Percentiles rank a stretch among this genome's conserved stretches.
phyloP scores from a whole-genome alignment of 2,888 invertebrate species.

The Gortyna flavago region DNA sequence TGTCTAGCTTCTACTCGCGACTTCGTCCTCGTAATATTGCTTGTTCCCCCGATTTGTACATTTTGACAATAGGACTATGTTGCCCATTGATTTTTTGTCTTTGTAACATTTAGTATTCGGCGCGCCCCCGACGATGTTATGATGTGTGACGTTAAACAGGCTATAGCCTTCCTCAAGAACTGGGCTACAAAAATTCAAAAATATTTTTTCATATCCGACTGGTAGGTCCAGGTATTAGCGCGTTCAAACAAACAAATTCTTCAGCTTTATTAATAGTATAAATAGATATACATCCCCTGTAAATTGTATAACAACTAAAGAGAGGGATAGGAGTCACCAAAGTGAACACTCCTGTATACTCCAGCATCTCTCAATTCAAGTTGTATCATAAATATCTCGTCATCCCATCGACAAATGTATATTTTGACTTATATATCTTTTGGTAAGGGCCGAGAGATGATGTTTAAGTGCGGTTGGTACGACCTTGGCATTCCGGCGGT shows the following conservation, averaged over 20 bases:
- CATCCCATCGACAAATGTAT: conserved; percentile 26
- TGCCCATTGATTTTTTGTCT: too few relatives aligned
- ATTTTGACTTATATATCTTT: conserved; percentile 23
- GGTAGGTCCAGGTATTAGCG: background rate
- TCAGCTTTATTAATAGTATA: too few relatives aligned
- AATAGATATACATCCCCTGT: background rate
- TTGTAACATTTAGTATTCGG: too few relatives aligned
- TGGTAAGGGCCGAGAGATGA: background rate
- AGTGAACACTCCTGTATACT: conserved; percentile 42
- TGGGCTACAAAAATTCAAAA: background rate
- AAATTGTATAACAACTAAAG: conserved; percentile 30
- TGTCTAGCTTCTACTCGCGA: too few relatives aligned
- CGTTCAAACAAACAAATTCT: too few relatives aligned
- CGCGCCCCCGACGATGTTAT: too few relatives aligned
- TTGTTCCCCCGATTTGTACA: too few relatives aligned
- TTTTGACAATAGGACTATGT: too few relatives aligned
- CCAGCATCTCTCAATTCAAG: conserved; percentile 36
- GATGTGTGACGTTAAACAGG: too few relatives aligned
- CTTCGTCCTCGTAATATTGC: too few relatives aligned
- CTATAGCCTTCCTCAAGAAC: too few relatives aligned
- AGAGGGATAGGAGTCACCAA: conserved; percentile 33
- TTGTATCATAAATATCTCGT: conserved; percentile 45
- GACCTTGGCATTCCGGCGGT: conserved; percentile 1
- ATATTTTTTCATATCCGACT: background rate
- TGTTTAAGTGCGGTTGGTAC: background rate